Percentiles rank a stretch among this genome's conserved stretches.
Conservation (phyloP, 1,140 invertebrate species). For the Babylonia areolata region DNA sequence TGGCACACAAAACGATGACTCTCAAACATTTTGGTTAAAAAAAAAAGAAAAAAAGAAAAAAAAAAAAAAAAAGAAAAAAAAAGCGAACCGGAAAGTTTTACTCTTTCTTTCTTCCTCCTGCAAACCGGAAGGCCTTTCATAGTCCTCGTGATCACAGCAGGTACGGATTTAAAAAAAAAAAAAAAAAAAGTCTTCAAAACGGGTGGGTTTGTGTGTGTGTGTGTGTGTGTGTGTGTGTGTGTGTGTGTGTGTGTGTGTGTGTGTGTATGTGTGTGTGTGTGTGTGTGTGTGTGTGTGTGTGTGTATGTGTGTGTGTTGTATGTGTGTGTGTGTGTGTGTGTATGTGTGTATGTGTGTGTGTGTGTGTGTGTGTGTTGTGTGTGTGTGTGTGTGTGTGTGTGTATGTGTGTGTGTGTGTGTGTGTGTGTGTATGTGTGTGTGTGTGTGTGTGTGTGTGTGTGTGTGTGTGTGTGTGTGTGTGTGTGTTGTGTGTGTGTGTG, state of each 20-base stretch:
- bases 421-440: neutral
- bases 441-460: neutral
- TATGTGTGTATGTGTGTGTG: slow-evolving; percentile 5
- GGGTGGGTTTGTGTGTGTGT: slow-evolving; percentile 4
- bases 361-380: slow-evolving; percentile 8
- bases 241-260: slow-evolving; percentile 1
- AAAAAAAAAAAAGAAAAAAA: too few species aligned
- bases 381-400: slow-evolving; percentile 28
- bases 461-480: neutral
- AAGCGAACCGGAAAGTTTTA: too few species aligned
- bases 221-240: slow-evolving; percentile 9
- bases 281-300: neutral
- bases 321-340: neutral
- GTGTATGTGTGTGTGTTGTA: neutral
- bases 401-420: slow-evolving; percentile 5
- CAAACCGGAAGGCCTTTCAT: too few species aligned
- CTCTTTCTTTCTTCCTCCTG: too few species aligned
- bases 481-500: neutral
- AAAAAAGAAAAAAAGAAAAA: too few species aligned
- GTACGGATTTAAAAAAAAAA: too few species aligned
- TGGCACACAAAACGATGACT: too few species aligned
- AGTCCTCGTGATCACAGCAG: too few species aligned
- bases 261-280: slow-evolving; percentile 19
- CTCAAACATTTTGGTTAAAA: too few species aligned
- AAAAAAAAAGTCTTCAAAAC: too few species aligned